Evolutionary conservation across 2,797 vertebrate species (phyloP).

Genomic region (Pangasius krempfi): DNA sequence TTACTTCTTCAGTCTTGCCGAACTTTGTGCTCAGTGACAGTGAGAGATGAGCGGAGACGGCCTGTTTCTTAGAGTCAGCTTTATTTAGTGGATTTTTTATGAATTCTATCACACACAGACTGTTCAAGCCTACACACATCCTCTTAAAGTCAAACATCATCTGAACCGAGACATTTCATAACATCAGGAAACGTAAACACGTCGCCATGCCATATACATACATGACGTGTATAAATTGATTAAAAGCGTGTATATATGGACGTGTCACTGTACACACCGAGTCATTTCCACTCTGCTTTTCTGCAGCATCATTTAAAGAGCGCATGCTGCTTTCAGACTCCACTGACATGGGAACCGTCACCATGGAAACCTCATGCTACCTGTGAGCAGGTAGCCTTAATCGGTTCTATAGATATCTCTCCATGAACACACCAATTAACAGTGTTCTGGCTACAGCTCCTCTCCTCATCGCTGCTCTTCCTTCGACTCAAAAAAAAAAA

Average conservation of each 20-base stretch:
- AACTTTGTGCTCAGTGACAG: not conserved
- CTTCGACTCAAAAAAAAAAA: too few relatives aligned
- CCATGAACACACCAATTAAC: not conserved
- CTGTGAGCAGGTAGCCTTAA: constrained; percentile 33
- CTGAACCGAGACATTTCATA: not conserved
- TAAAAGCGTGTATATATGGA: not conserved
- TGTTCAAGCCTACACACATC: not conserved
- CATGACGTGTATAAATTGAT: not conserved
- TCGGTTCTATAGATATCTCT: not conserved
- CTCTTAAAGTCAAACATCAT: not conserved
- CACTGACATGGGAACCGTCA: constrained; percentile 8
- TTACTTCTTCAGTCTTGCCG: not conserved
- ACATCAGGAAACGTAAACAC: not conserved
- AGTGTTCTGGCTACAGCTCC: not conserved
- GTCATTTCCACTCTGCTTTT: not conserved
- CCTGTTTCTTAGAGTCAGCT: not conserved
- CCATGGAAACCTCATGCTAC: constrained; percentile 50
- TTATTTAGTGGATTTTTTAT: not conserved
- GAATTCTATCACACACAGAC: not conserved
- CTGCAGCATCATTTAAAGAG: not conserved
- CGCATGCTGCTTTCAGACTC: not conserved
- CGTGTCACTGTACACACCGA: not conserved
- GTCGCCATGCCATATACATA: not conserved
- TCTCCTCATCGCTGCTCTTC: not conserved
- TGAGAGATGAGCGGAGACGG: not conserved